Conservation (phyloP, 2,797 vertebrate species). For the Peromyscus melanophrys region DNA sequence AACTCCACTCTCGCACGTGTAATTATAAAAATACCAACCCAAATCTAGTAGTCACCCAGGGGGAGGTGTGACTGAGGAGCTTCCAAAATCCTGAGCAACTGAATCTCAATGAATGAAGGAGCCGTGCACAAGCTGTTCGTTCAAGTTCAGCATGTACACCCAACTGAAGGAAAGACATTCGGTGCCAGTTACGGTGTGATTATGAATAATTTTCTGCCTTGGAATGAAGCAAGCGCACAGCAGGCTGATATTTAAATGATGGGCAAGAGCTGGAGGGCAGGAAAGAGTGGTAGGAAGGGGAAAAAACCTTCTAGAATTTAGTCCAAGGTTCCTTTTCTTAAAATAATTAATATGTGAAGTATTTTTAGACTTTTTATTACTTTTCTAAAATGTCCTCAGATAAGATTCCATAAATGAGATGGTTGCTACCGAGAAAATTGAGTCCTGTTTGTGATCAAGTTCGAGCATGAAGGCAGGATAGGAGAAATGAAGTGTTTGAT, state of each 20-base stretch:
- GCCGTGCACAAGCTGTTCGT: slow-evolving; percentile 61
- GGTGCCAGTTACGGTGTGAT: slow-evolving; percentile 66
- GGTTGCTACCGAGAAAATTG: slow-evolving; percentile 26
- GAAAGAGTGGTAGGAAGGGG: not conserved
- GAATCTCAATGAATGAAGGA: slow-evolving; percentile 78
- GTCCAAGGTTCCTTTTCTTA: slow-evolving; percentile 81
- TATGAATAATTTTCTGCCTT: slow-evolving; percentile 72
- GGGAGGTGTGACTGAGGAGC: slow-evolving; percentile 47
- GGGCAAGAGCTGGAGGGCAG: slow-evolving; percentile 51
- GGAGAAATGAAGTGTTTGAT: not conserved
- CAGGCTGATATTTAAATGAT: slow-evolving; percentile 37
- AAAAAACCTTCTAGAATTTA: slow-evolving; percentile 66
- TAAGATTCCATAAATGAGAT: not conserved
- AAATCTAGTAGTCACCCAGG: slow-evolving; percentile 57
- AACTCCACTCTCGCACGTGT: not conserved
- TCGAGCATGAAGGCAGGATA: not conserved
- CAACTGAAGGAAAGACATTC: slow-evolving; percentile 75
- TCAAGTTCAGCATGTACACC: slow-evolving; percentile 76
- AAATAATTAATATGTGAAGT: slow-evolving; percentile 76
- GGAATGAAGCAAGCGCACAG: slow-evolving; percentile 73
- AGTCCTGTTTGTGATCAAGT: not conserved
- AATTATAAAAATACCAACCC: slow-evolving; percentile 59
- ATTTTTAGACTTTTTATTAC: slow-evolving; percentile 59
- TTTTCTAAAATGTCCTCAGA: slow-evolving; percentile 21
- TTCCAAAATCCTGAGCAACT: slow-evolving; percentile 67